Percentiles rank a stretch among this genome's conserved stretches.
phyloP scores from a whole-genome alignment of 2,888 invertebrate genomes.

The Anodontia alba region DNA sequence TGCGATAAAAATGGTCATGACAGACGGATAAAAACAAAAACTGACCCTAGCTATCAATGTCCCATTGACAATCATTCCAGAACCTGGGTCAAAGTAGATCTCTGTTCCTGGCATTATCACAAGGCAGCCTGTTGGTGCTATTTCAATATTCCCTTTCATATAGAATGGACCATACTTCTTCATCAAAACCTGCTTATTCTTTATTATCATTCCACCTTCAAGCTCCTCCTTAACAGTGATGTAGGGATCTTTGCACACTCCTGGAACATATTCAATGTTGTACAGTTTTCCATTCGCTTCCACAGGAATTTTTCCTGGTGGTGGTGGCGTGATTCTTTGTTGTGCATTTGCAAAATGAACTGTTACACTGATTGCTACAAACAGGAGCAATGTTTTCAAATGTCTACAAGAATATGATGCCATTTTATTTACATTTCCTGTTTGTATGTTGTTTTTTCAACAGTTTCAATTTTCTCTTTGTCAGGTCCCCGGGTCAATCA shows the following conservation, averaged over 20 bases:
- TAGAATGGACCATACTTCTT: slow-evolving; percentile 71
- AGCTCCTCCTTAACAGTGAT: slow-evolving; percentile 45
- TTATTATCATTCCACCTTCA: slow-evolving; percentile 45
- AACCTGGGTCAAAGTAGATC: slow-evolving; percentile 95
- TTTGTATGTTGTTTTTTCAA: no score
- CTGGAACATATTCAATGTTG: slow-evolving; percentile 71
- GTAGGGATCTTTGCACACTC: slow-evolving; percentile 69
- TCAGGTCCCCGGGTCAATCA: no score
- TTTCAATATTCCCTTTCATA: slow-evolving; percentile 74
- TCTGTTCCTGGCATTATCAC: slow-evolving; percentile 96
- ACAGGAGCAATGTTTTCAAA: no score
- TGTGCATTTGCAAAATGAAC: no score
- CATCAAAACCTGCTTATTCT: slow-evolving; percentile 68
- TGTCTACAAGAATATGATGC: no score
- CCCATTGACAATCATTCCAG: slow-evolving; percentile 97
- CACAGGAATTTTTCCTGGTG: slow-evolving; percentile 66
- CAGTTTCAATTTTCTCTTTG: no score
- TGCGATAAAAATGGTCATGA: no score
- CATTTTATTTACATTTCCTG: no score
- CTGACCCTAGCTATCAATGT: slow-evolving; percentile 94
- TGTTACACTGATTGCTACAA: no score
- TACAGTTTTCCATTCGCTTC: slow-evolving; percentile 76
- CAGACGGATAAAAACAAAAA: no score
- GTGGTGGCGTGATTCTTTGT: slow-evolving; percentile 70
- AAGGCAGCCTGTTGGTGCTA: slow-evolving; percentile 85